phyloP scores from a whole-genome alignment of 2,797 vertebrate species.

The Melanotaenia nigrans region DNA sequence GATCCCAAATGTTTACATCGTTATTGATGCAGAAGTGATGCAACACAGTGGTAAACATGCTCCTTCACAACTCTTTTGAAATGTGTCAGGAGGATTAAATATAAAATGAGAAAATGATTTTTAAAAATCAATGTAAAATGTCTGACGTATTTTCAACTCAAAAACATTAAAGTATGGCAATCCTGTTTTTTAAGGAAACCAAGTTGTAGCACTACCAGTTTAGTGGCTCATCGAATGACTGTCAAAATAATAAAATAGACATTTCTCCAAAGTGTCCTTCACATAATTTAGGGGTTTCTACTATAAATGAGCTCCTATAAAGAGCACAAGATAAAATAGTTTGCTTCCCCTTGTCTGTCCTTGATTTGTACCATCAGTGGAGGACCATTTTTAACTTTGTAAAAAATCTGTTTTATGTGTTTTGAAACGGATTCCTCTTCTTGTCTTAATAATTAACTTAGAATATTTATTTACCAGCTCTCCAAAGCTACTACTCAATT shows the following conservation, averaged over 20 bases:
- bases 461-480: conserved; percentile 6
- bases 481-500: conserved; percentile 11
- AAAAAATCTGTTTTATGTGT: background rate
- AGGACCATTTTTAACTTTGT: conserved; percentile 3
- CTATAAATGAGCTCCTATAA: conserved; percentile 10
- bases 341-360: background rate
- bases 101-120: background rate
- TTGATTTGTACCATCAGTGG: conserved; percentile 17
- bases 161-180: too few relatives aligned
- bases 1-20: background rate
- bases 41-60: background rate
- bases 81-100: background rate
- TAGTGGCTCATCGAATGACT: background rate
- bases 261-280: background rate
- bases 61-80: background rate
- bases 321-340: conserved; percentile 6
- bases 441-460: conserved; percentile 6
- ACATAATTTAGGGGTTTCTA: background rate
- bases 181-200: background rate
- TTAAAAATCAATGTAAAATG: too few relatives aligned
- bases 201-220: background rate
- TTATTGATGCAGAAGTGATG: background rate
- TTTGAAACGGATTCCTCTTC: conserved; percentile 1
- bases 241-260: background rate
- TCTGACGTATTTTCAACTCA: too few relatives aligned